Base-by-base conservation (phyloP, 2,797 vertebrate species). In the Chelidonichthys spinosus region DNA sequence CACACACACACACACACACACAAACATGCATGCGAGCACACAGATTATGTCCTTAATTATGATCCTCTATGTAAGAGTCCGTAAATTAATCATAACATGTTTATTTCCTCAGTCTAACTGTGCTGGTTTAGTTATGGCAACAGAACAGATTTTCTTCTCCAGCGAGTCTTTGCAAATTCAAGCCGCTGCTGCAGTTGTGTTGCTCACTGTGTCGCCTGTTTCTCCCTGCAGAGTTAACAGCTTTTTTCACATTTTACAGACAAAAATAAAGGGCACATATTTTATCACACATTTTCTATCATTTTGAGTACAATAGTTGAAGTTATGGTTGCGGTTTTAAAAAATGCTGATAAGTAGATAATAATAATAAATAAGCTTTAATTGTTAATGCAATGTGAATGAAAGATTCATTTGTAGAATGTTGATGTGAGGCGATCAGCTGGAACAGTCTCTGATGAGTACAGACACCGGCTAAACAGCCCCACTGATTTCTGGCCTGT, bases 81-180 rank as follows among this genome's bases (percentile, higher is more conserved):
- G 47, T 89, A 58, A 87, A 90, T 92, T 78, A 89, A 88, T 88
- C 61, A 89, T 85, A 68, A 50, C 62, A 36, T 82, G 71, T 89
- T 90, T 87, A 76, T 89, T 88, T 90, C 55, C 62, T 88, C 63
- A 25, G 25, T 79, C 73, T 83, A 52, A 85, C 71, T 91, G 83
- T 81, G 81, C 86, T 81, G 83, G 76, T 81, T 88, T 74, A 64
- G 66, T 84, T 81, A 50, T 65, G 63, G 69, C 59, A 83, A 69
- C 64, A 86, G 76, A 81, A 85, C 72, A 60, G 54, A 84, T 72
- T 18, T 73, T 83, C 70, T 76, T 81, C 63, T 83, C 40, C 17
- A 36, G 42, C 6, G 49, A 68, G 74, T 83, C 63, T 69, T 75
- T 56, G 69, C 42, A 67, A 52, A 82, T 74, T 81, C 53, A 25